A percentile compares a stretch with the other conserved stretches of the same genome.
Evolutionary conservation across 2,888 invertebrate genomes (phyloP).

Genomic region (Idaea dimidiata): DNA sequence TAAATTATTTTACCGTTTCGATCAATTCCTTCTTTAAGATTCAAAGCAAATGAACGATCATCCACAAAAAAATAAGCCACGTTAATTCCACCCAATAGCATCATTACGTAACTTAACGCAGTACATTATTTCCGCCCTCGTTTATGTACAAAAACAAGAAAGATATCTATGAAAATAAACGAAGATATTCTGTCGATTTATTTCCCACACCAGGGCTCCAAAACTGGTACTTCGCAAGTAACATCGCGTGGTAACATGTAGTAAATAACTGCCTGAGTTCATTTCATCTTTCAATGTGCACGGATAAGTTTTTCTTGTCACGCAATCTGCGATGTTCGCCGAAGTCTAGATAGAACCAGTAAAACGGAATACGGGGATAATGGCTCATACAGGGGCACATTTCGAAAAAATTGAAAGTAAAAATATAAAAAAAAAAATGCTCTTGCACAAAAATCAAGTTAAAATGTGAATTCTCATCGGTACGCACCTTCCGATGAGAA

Average conservation of each 20-base stretch:
- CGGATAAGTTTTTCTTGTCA: slow-evolving; percentile 1
- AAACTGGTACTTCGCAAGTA: background rate
- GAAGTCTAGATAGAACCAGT: slow-evolving; percentile 1
- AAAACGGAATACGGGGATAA: background rate
- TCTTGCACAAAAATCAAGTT: no score
- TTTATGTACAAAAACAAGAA: background rate
- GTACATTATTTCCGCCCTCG: background rate
- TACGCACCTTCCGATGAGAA: no score
- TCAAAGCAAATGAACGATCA: background rate
- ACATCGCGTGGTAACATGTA: background rate
- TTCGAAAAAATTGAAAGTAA: background rate
- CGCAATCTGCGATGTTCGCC: background rate
- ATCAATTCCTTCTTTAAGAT: no score
- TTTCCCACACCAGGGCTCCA: background rate
- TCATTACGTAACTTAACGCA: background rate
- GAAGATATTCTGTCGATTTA: background rate
- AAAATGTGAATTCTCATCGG: no score
- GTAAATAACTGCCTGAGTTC: background rate
- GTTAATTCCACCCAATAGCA: background rate
- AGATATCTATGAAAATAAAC: slow-evolving; percentile 1
- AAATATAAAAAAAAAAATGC: background rate
- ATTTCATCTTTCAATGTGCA: slow-evolving; percentile 1
- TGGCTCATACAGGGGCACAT: background rate
- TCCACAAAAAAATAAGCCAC: background rate
- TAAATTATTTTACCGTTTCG: no score